Base-by-base conservation (phyloP, 1,140 invertebrate genomes). In the Drosophila sproati region DNA sequence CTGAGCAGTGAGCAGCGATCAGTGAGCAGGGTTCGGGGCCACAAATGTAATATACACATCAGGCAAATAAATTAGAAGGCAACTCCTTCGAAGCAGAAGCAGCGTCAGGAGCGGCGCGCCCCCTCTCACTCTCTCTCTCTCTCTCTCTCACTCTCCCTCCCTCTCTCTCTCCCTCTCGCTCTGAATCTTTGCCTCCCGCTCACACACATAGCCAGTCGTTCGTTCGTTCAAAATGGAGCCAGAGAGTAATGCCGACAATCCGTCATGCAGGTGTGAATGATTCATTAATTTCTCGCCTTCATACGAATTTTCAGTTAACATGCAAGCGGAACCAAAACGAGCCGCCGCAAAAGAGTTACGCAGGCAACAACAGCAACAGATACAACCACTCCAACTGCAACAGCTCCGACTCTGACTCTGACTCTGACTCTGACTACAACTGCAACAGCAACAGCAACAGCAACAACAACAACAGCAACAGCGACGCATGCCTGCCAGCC, bases 261-360 rank as follows among this genome's bases (percentile, higher is more conserved):
- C 89, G 89, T 91, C 89, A 91, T 91, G 89, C 89, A 91, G 89
- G 89, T 91, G 89, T 91, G 89, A 91, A 91, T 91, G 89, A 91
- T 91, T 91, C 89, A 91, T 91, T 91, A 91, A 91, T 91, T 91
- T 91, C 82, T 91, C 89, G 85, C 89, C 89, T 91, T 91, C 89
- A 90, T 90, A 90, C 86, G 86, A 90, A 90, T 90, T 90, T 89
- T 90, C 78, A 89, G 86, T 90, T 90, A 90, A 90, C 86, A 90
- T 90, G 86, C 86, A 90, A 91, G 85, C 80, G 85, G 80, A 89
- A 89, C 85, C 78, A 69, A 89, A 89, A 83, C 80, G 77, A 88
- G 83, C 77, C 83, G 75, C 83, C 72, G 66, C 72, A 85, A 88
- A 85, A 82, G 69, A 88, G 83, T 88, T 87, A 87, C 83, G 83